Evolutionary conservation across 1,140 invertebrate genomes (phyloP), one percentile per base, ranked within the genome.

Genomic region (Ips nitidus): DNA sequence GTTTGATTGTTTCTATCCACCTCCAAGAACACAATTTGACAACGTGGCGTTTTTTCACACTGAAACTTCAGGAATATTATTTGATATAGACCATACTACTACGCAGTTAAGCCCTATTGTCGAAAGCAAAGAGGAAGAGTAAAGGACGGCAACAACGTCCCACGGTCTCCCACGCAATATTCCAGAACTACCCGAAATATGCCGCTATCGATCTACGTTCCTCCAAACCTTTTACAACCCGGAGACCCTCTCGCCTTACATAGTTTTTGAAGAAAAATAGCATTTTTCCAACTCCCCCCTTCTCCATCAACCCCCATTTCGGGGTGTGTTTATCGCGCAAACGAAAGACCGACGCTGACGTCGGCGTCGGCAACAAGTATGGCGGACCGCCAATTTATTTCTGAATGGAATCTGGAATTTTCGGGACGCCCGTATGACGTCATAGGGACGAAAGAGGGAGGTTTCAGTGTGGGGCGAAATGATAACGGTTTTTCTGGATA

Each of bases 151-250:
- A 61, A 45, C 59, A 38, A 4, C 37, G 59, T 45, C 22, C 43
- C 36, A 36, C 37, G 2, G 42, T 40, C 59, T n/a, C 59, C 59
- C 22, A 45, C 59, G 43, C 42, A 61, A 61, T 22, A 22, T 61
- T 61, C 43, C 59, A 38, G 59, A 61, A 61, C 36, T 47, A 61
- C 56, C 59, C 45, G 59, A 61, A 61, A 47, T 61, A 42, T 47
- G 59, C 36, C 59, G 5, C 41, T 61, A 61, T 61, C 45, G 59
- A 61, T 61, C 50, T 61, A 61, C 59, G 53, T 56, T 50, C 22
- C 56, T 58, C 5, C 40, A 4, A n/a, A 58, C 56, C n/a, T n/a
- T 58, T 41, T 58, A 55, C 52, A 55, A 55, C 37, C n/a, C n/a
- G 4, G 4, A 4, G 4, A 4, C 4, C 4, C 4, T 47, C 22